These are phyloP conservation scores for Calliphora vicina DNA, from an alignment of 1,140 invertebrate species.

Conservation along the genomic window DNA sequence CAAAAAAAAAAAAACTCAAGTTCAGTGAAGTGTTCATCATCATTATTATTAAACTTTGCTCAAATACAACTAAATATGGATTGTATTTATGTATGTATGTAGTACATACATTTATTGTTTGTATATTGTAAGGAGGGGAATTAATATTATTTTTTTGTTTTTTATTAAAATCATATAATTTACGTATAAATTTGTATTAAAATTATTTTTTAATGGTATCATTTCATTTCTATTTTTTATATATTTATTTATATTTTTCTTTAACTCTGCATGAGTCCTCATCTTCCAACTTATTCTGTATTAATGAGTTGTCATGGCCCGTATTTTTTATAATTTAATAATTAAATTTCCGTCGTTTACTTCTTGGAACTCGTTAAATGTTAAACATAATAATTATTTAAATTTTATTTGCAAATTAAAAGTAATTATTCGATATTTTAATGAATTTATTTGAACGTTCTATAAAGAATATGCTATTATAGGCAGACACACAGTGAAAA, in stretches of 20 bases:
- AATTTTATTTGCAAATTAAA: conserved; percentile 1
- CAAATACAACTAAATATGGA: too few relatives aligned
- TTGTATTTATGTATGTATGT: neutral
- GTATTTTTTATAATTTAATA: neutral
- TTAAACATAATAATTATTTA: neutral
- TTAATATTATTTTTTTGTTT: too few relatives aligned
- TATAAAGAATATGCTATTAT: conserved; percentile 27
- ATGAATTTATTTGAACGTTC: conserved; percentile 20
- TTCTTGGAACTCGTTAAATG: neutral
- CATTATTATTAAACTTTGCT: neutral
- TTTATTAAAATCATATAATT: too few relatives aligned
- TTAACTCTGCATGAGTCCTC: conserved; percentile 25
- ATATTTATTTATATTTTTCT: neutral
- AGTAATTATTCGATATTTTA: conserved; percentile 23
- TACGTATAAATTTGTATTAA: neutral
- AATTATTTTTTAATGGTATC: neutral
- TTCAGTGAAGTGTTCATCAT: conserved; percentile 19
- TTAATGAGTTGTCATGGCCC: neutral
- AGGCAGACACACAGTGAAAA: conserved; percentile 32
- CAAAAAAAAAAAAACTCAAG: neutral
- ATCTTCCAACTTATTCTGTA: conserved; percentile 1
- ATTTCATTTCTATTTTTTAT: neutral
- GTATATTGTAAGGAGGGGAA: too few relatives aligned
- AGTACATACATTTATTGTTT: too few relatives aligned
- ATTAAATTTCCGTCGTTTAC: neutral